phyloP scores from a whole-genome alignment of 2,113 vertebrate genomes.

The Ia io region DNA sequence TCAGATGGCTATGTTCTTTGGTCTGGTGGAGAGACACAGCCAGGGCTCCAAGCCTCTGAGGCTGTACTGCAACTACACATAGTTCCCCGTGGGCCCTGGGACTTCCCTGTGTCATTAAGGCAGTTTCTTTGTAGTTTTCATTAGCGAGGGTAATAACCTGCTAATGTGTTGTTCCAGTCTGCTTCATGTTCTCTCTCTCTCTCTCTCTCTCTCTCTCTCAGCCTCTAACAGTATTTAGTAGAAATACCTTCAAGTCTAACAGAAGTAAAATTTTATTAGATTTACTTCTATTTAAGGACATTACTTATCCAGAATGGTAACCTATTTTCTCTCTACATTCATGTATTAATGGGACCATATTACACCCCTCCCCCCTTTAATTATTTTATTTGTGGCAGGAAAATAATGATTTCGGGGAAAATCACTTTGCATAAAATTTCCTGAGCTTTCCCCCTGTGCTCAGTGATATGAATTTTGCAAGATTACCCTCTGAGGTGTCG shows the following conservation, averaged over 20 bases:
- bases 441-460: neutral
- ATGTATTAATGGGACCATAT: neutral
- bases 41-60: neutral
- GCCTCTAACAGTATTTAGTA: conserved; percentile 5
- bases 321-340: neutral
- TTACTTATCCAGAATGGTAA: neutral
- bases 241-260: conserved; percentile 28
- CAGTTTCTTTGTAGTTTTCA: conserved; percentile 44
- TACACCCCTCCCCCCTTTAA: neutral
- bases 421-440: neutral
- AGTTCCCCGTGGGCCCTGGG: neutral
- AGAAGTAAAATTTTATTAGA: conserved; percentile 25
- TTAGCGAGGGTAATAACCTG: conserved; percentile 29
- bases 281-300: conserved; percentile 42
- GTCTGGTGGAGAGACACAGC: neutral
- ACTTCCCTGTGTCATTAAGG: neutral
- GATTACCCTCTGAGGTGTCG: neutral
- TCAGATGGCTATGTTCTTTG: neutral
- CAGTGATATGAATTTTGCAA: neutral
- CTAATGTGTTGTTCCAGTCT: conserved; percentile 36
- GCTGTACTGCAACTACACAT: neutral
- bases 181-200: conserved; percentile 33
- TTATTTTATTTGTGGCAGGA: neutral
- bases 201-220: conserved; percentile 28
- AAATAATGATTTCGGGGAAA: conserved; percentile 1